Evolutionary conservation across 64 coral and sea anemone genomes (phyloP), one percentile per base, ranked within the genome.

Genomic region (Hydrozoanthus tunicans): DNA sequence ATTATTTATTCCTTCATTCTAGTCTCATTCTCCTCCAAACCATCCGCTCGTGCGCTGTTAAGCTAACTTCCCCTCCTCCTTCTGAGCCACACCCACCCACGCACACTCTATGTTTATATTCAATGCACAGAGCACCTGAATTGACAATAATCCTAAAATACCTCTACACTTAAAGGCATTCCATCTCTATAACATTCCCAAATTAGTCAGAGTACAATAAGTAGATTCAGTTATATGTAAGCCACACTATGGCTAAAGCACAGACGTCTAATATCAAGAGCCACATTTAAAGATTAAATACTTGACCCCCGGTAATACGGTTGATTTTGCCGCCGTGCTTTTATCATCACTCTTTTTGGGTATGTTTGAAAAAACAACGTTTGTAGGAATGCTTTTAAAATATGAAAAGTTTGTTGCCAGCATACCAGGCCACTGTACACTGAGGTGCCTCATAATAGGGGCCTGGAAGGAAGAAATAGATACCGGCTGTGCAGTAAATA

Each of bases 201-300:
- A 76, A 76, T 76, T 76, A 76, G 72, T 76, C 72, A 76, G 32
- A 76, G 51, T 51, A 11, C 11, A 51, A 10, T 76, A 76, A 76
- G 72, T 53, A 76, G 72, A 13, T 76, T 76, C 72, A 52, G 53
- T 51, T 76, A 26, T 11, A 51, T 43, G 25, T 17, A 71, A 23
- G 20, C 17, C 17, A 71, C 23, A 25, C 68, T 71, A 27, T 7
- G 26, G 5, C 27, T 71, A 27, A 26, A 71, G 5, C 27, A 52
- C 3, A 51, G 27, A 76, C 43, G 53, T 52, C 24, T 74, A 51
- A 74, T 43, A 74, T 52, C 53, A 76, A 53, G 72, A 76, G 32
- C 53, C 7, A 76, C 32, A 32, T 51, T 27, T 76, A 76, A 76
- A 76, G 8, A 76, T 52, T 6, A 76, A 76, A 51, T 76, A 12